Base-by-base conservation (phyloP, 2,113 vertebrate species). In the Microtus richardsoni region DNA sequence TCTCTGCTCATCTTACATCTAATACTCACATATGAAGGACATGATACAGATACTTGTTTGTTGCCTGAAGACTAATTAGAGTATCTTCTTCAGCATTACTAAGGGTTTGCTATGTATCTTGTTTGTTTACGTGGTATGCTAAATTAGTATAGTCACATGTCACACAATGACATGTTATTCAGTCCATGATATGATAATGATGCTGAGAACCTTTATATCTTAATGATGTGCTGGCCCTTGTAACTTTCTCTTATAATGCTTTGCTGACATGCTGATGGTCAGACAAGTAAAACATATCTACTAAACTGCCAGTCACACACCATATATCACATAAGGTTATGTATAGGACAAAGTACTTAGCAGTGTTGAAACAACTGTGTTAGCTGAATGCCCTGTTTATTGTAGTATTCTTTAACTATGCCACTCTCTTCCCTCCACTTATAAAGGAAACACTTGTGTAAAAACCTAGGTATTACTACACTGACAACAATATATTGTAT, bases 1-100 rank as follows among this genome's bases (percentile, higher is more conserved):
- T 28, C 39, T 7, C 22, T 7, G 8, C n/a, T 13, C 28, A 70
- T 24, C 3, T 64, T 7, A 33, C 0, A 21, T 22, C 8, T 17
- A 36, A 5, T 2, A n/a, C 10, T 6, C 44, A 28, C 11, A 70
- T 26, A 79, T 21, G 33, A 47, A 80, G 47, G 39, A 78, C 24
- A 11, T 70, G 24, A 41, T 19, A 16, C 36, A 80, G 10, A 47
- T 47, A n/a, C 14, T 5, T 14, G 21, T 52, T 73, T 89, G 93
- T 94, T 6, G 16, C 8, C 6, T 64, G 75, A 92, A 78, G 39
- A 3, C 36, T 74, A 79, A 28, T 41, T 17, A 85, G 24, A 66
- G 6, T 19, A 7, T 60, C 49, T 85, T 85, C 41, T 49, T 54
- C 6, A 47, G 39, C 14, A 8, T 41, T 39, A 54, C 22, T 80